Evolutionary conservation across 2,797 vertebrate species (phyloP), one percentile per base, ranked within the genome.

Genomic region (Potorous gilbertii): DNA sequence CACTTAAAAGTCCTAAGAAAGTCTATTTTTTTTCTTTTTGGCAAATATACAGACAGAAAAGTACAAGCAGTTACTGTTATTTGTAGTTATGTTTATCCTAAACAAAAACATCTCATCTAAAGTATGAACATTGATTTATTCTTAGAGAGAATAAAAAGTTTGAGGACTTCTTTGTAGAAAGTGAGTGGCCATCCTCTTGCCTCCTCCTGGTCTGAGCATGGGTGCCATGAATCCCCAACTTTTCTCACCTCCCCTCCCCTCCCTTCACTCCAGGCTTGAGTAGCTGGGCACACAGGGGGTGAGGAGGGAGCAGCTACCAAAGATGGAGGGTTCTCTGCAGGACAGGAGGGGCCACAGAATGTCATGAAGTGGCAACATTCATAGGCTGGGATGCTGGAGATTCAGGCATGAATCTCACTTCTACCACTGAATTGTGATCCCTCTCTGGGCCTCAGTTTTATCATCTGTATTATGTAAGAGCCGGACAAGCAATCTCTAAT

Each of bases 71-170:
- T 93, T 91, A 96, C 95, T 31, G 94, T 24, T 81, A 95, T 57
- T 2, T 21, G 97, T 95, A 66, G 94, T 93, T 18, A 56, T 92
- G 93, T 5, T 94, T 28, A 55, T 89, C 94, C 96, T 81, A 27
- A 93, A 96, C 96, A 95, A 93, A 96, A 96, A 94, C 91, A 94
- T 0, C 93, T 54, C 93, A 96, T 1, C 95, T 50, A 96, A 90
- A 5, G 94, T 0, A 93, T 91, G 97, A 95, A 31, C 97, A 90
- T 90, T 0, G 52, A 28, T 5, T 62, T 56, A 90, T 95, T 95
- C 81, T 16, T 59, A 90, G 24, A 81, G 57, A 54, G 29, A 56
- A 62, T 28, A 4, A 54, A 90, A 62, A 91, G 0, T 31, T 56
- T 14, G 28, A 97, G 54, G 57, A 27, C 34, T 95, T 34, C 93